These are phyloP conservation scores for Linepithema humile DNA, from an alignment of 1,140 invertebrate genomes.

Conservation along the genomic window DNA sequence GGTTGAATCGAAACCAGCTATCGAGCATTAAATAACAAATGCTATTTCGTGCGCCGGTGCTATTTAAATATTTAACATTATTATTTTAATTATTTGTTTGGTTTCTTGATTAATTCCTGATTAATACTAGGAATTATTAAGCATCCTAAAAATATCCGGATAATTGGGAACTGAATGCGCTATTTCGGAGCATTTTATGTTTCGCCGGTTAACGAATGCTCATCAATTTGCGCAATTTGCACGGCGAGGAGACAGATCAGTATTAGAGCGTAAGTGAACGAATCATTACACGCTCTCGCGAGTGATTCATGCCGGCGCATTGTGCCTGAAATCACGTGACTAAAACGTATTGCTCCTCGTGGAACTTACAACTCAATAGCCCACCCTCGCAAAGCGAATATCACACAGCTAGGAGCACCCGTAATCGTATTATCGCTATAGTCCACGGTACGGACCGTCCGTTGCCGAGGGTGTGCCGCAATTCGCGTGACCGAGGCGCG, in stretches of 20 bases:
- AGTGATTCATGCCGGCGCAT: not conserved
- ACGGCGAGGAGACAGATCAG: not conserved
- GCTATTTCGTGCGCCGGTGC: not conserved
- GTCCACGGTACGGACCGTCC: not conserved
- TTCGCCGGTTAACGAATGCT: not conserved
- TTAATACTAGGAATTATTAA: not conserved
- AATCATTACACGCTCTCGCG: not conserved
- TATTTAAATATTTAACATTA: too few species aligned
- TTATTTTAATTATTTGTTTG: too few species aligned
- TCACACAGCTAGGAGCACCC: not conserved
- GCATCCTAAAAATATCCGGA: not conserved
- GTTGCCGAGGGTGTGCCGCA: not conserved
- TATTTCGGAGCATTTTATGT: not conserved
- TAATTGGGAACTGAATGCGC: not conserved
- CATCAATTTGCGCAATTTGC: not conserved
- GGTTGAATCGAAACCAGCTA: not conserved
- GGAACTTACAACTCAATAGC: slow-evolving; percentile 29
- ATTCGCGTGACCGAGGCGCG: slow-evolving; percentile 26
- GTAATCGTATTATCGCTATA: slow-evolving; percentile 30
- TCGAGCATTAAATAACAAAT: not conserved
- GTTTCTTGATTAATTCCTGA: not conserved
- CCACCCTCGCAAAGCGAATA: slow-evolving; percentile 15
- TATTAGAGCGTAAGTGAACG: not conserved
- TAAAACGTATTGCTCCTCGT: not conserved
- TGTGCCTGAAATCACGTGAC: slow-evolving; percentile 28